Evolutionary conservation across 1,140 invertebrate species (phyloP), one percentile per base, ranked within the genome.

Genomic region (Mizuhopecten yessoensis): DNA sequence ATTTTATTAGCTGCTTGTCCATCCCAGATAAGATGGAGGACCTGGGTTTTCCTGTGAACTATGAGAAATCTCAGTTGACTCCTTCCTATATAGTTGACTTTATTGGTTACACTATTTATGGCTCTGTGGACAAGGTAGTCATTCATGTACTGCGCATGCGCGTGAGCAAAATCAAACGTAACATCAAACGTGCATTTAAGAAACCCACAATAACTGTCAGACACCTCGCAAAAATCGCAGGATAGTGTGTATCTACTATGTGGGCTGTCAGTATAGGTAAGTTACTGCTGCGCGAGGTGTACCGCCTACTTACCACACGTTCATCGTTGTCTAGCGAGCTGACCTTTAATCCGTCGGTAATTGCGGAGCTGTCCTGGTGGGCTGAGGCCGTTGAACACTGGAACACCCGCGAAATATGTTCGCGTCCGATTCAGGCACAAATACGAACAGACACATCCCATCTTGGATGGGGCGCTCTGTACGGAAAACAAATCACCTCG

Each of bases 81-180:
- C 91, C 91, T 13, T 17, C 13, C 86, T n/a, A 0, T 42, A 7
- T 13, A 0, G 87, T 88, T 89, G 87, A 90, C 13, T 90, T 89
- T 36, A 93, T 92, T 86, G 89, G 90, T 9, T 92, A 91, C 36
- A 90, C 86, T 33, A 91, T 92, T 90, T 34, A 9, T 29, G 88
- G 34, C 57, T 42, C 33, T 20, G 17, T 33, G 49, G 17, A 90
- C 87, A 75, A 89, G 34, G 11, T 88, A 34, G 88, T 93, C 23
- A 88, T 93, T 36, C 90, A 88, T 20, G 89, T 90, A 34, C 88
- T 89, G 75, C 9, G 33, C 9, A 86, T 15, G 34, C 33, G 90
- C 13, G 86, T 93, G 0, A 34, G 17, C 45, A 86, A 86, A 45
- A 10, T 92, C 20, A 90, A 89, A 89, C 89, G 34, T 87, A 33